phyloP scores from a whole-genome alignment of 2,797 vertebrate species.

The Xyrichtys novacula region DNA sequence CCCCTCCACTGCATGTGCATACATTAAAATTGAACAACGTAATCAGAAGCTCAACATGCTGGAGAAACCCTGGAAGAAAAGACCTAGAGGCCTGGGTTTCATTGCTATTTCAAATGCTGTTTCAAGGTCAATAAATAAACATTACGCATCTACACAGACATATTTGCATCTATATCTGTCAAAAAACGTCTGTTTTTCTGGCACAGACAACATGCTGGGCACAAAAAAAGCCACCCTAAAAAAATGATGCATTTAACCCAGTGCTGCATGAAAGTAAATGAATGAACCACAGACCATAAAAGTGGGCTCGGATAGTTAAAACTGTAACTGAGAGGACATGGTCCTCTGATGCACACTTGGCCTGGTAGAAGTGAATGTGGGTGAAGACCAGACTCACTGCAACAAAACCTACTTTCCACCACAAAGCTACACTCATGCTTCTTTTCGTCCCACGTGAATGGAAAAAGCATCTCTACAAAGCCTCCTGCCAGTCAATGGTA shows the following conservation, averaged over 20 bases:
- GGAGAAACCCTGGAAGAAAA: too few species aligned
- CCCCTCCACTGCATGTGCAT: too few species aligned
- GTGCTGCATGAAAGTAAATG: slow-evolving; percentile 2
- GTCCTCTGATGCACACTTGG: slow-evolving; percentile 53
- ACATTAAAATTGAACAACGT: too few species aligned
- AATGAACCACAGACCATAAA: slow-evolving; percentile 3
- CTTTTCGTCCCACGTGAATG: slow-evolving; percentile 77
- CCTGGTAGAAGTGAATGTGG: slow-evolving; percentile 56
- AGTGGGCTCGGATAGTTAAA: slow-evolving; percentile 43
- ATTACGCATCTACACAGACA: neutral
- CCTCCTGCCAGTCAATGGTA: slow-evolving; percentile 76
- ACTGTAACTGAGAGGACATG: slow-evolving; percentile 43
- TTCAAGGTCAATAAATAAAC: neutral
- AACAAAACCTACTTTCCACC: slow-evolving; percentile 59
- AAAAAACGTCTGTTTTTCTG: too few species aligned
- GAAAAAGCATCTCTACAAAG: slow-evolving; percentile 65
- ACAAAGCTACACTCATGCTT: slow-evolving; percentile 70
- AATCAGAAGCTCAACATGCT: too few species aligned
- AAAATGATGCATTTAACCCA: slow-evolving; percentile 37
- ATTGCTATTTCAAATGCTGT: neutral
- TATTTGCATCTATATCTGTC: neutral
- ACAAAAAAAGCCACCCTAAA: slow-evolving; percentile 21
- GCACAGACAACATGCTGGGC: too few species aligned
- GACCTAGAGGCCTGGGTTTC: neutral
- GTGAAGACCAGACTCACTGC: slow-evolving; percentile 47